Evolutionary conservation across 2,797 vertebrate genomes (phyloP).

Genomic region (Rallus crepitans): DNA sequence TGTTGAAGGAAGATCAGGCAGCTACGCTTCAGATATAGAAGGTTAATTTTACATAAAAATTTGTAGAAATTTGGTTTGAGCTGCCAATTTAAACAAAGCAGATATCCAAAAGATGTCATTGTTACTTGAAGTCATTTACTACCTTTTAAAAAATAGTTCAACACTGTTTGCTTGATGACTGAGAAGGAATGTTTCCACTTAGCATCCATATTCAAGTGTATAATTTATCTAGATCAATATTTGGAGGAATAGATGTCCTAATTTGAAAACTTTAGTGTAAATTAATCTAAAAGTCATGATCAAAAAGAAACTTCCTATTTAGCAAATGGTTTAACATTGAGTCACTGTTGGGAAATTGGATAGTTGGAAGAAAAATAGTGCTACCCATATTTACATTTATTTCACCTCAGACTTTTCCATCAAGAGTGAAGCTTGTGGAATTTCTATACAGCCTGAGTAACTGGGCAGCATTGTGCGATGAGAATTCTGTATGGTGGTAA

Average conservation of each 20-base stretch:
- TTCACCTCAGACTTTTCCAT: background rate
- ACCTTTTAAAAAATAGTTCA: background rate
- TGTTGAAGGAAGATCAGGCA: background rate
- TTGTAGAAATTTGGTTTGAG: background rate
- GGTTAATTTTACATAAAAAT: background rate
- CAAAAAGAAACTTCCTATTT: background rate
- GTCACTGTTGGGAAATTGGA: background rate
- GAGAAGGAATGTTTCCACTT: conserved; percentile 4
- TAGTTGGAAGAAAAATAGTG: background rate
- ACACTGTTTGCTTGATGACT: background rate
- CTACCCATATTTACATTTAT: background rate
- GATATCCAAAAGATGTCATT: background rate
- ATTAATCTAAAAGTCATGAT: background rate
- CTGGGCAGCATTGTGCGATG: background rate
- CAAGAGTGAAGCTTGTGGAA: background rate
- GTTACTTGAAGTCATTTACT: conserved; percentile 3
- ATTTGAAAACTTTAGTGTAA: background rate
- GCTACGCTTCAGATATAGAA: background rate
- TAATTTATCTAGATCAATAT: background rate
- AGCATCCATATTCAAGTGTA: background rate
- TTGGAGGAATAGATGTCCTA: background rate
- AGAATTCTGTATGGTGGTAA: background rate
- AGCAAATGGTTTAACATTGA: background rate
- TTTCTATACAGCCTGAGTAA: background rate
- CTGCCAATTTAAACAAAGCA: background rate